Evolutionary conservation across 2,888 invertebrate genomes (phyloP).

Genomic region (Cheilosia impressa): DNA sequence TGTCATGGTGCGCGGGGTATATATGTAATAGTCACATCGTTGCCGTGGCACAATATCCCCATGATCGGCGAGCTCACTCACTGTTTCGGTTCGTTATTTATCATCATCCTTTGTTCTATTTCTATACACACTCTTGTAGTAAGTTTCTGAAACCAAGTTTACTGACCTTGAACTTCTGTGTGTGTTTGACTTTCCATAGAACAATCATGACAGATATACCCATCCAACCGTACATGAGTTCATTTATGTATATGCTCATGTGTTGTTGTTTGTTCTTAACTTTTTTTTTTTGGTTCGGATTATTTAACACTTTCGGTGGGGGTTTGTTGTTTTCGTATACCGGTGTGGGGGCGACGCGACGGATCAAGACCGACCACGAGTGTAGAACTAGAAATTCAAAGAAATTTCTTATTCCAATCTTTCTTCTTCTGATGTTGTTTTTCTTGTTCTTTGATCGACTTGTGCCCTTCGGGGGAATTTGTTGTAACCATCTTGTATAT

Average conservation of each 20-base stretch:
- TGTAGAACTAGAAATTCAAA: conserved; percentile 11
- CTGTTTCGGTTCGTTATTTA: conserved; percentile 54
- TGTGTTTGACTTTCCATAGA: conserved; percentile 66
- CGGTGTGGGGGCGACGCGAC: conserved; percentile 40
- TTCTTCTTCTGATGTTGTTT: background rate
- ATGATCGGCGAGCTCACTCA: conserved; percentile 51
- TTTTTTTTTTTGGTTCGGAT: conserved; percentile 41
- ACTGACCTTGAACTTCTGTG: conserved; percentile 83
- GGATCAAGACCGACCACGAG: conserved; percentile 17
- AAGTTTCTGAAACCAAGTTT: conserved; percentile 78
- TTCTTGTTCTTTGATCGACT: background rate
- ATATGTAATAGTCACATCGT: background rate
- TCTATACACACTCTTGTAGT: conserved; percentile 32
- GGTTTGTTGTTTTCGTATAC: conserved; percentile 5
- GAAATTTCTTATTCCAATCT: conserved; percentile 22
- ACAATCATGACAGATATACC: conserved; percentile 40
- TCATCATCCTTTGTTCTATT: conserved; percentile 70
- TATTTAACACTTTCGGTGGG: conserved; percentile 71
- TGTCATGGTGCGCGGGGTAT: background rate
- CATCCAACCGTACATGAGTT: conserved; percentile 18
- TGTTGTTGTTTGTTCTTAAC: conserved; percentile 20
- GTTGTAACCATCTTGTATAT: conserved; percentile 9
- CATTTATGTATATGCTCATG: conserved; percentile 1
- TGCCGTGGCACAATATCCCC: conserved; percentile 63
- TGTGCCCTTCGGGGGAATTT: conserved; percentile 34